A percentile compares a stretch with the other conserved stretches of the same genome.
These are phyloP conservation scores for Cephus nigrinus DNA, from an alignment of 2,888 invertebrate species.

Conservation along the genomic window DNA sequence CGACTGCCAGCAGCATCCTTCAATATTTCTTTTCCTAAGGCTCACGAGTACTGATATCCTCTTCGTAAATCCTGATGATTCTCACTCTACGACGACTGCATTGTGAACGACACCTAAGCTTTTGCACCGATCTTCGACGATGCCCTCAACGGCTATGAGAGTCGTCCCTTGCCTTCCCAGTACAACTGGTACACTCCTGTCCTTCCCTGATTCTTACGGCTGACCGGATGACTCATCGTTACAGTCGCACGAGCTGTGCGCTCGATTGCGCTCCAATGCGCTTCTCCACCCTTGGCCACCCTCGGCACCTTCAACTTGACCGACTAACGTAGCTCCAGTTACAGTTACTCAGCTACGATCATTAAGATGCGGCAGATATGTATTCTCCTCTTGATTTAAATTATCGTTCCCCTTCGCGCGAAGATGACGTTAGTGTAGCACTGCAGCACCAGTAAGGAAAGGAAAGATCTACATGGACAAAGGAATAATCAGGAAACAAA, in stretches of 20 bases:
- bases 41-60: neutral
- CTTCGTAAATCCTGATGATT: neutral
- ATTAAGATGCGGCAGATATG: neutral
- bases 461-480: neutral
- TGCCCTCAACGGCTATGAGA: neutral
- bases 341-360: neutral
- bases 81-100: neutral
- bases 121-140: neutral
- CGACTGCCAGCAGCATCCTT: constrained; percentile 71
- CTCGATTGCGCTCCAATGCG: neutral
- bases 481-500: neutral
- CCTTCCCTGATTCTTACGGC: neutral
- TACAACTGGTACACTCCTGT: neutral
- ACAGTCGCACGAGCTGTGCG: neutral
- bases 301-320: neutral
- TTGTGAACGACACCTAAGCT: neutral
- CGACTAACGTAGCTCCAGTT: neutral
- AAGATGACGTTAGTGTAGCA: neutral
- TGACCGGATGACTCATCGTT: neutral
- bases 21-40: constrained; percentile 26
- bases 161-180: neutral
- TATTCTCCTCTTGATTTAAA: neutral
- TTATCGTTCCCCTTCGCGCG: neutral
- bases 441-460: neutral
- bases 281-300: neutral